Base-by-base conservation (phyloP, 2,797 vertebrate species). In the Silurus lanzhouensis region DNA sequence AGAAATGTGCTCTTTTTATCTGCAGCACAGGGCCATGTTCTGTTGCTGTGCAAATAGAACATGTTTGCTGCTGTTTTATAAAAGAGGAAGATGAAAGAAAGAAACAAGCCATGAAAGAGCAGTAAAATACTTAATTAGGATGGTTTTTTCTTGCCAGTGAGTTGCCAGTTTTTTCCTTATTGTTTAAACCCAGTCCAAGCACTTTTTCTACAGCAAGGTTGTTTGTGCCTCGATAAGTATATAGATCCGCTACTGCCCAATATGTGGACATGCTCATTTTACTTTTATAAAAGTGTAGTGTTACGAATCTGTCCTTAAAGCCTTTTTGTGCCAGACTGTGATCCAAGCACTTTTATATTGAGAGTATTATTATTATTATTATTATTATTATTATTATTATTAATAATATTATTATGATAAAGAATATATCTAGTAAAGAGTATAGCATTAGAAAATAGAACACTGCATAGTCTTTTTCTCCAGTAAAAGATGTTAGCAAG, bases 111-210 rank as follows among this genome's bases (percentile, higher is more conserved):
- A 79, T 14, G 19, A 79, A 22, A 63, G 58, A 81, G 46, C 46
- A 48, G 14, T 79, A 38, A 79, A 63, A 79, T 12, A 46, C 31
- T 66, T 81, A 67, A 81, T 81, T 31, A 81, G 61, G 63, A 4
- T 66, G 78, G 27, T 66, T 44, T 44, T 9, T 80, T 80, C 22
- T 46, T 64, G 38, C 22, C 61, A 52, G 2, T 66, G 63, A 46
- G 22, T 38, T 38, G 31, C 31, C 31, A 38, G 25, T 80, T 80
- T 66, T 46, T 6, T 60, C 8, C 9, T 22, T 2, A 27, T 81
- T 67, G 58, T 81, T 78, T 78, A 78, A 78, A 61, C 58, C 31
- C 19, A 61, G 44, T 61, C 17, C 10, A 12, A 61, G 5, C 5
- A 44, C 8, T 31, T 17, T 61, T 22, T 44, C 76, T 61, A 27